A percentile compares a stretch with the other conserved stretches of the same genome.
Conservation (phyloP, 2,888 invertebrate species). For the Acanthosoma haemorrhoidale region DNA sequence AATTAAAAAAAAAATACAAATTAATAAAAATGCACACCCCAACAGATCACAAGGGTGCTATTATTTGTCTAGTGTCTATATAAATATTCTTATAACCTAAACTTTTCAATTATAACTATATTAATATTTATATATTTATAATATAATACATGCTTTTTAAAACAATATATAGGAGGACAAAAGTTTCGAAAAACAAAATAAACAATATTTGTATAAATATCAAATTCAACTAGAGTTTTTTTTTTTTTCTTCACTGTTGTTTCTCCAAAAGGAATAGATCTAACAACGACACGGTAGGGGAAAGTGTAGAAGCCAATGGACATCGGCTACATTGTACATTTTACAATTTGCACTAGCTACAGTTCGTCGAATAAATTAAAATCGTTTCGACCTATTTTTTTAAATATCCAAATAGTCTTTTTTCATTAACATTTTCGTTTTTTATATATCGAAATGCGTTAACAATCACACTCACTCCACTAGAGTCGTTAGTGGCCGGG, state of each 20-base stretch:
- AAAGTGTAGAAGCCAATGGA: constrained; percentile 17
- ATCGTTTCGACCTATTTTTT: constrained; percentile 30
- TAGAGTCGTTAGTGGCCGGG: constrained; percentile 14
- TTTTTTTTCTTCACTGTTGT: constrained; percentile 19
- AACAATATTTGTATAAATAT: constrained; percentile 27
- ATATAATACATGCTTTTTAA: constrained; percentile 32
- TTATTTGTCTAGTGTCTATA: constrained; percentile 29
- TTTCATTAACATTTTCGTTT: constrained; percentile 21
- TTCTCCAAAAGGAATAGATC: constrained; percentile 27
- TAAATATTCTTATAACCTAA: constrained; percentile 22
- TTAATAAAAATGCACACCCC: constrained; percentile 24
- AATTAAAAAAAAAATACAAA: constrained; percentile 10
- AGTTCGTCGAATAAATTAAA: constrained; percentile 31
- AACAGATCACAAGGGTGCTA: constrained; percentile 28
- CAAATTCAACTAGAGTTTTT: constrained; percentile 27
- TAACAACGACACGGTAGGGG: constrained; percentile 23
- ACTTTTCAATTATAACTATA: constrained; percentile 28
- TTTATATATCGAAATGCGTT: constrained; percentile 3
- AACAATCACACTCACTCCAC: constrained; percentile 29
- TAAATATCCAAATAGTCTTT: constrained; percentile 23
- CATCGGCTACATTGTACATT: constrained; percentile 21
- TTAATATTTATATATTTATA: constrained; percentile 32
- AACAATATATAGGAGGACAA: constrained; percentile 23
- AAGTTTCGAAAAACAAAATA: constrained; percentile 25
- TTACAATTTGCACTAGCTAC: constrained; percentile 31